A percentile compares a stretch with the other conserved stretches of the same genome.
Conservation (phyloP, 64 coral and sea anemone genomes). For the Cladopsammia gracilis region DNA sequence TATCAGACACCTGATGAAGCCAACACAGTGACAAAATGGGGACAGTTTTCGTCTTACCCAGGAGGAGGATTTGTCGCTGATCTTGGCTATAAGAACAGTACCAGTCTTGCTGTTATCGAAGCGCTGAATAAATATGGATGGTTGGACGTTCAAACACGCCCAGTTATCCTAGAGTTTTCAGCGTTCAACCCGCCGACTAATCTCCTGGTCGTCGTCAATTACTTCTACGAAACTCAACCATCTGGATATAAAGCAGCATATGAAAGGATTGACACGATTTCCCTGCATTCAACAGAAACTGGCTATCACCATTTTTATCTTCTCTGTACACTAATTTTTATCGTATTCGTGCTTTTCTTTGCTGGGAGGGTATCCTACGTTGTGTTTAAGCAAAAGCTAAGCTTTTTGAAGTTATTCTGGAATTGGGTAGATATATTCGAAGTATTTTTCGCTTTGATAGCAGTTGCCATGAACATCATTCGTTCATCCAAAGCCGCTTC, state of each 20-base stretch:
- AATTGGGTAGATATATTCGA: constrained; percentile 60
- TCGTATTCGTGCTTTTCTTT: constrained; percentile 17
- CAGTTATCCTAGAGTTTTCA: constrained; percentile 23
- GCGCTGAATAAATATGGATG: constrained; percentile 10
- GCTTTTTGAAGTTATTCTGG: constrained; percentile 40
- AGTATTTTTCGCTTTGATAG: neutral
- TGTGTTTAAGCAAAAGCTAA: neutral
- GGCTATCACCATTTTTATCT: constrained; percentile 24
- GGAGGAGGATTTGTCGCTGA: constrained; percentile 4
- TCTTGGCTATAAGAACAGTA: constrained; percentile 6
- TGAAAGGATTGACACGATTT: constrained; percentile 20
- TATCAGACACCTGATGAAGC: neutral
- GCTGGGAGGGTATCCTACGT: neutral
- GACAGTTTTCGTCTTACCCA: neutral
- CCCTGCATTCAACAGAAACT: constrained; percentile 25
- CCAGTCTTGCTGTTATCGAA: neutral
- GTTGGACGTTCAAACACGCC: constrained; percentile 30
- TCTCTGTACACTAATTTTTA: constrained; percentile 37
- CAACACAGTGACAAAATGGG: constrained; percentile 15
- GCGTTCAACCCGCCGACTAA: constrained; percentile 36
- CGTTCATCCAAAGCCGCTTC: no score
- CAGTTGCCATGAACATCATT: no score
- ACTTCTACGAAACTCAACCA: constrained; percentile 28
- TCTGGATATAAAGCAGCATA: constrained; percentile 1
- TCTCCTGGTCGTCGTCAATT: constrained; percentile 7